Percentiles rank a stretch among this genome's conserved stretches.
Evolutionary conservation across 2,888 invertebrate genomes (phyloP).

Genomic region (Agrilus mali): DNA sequence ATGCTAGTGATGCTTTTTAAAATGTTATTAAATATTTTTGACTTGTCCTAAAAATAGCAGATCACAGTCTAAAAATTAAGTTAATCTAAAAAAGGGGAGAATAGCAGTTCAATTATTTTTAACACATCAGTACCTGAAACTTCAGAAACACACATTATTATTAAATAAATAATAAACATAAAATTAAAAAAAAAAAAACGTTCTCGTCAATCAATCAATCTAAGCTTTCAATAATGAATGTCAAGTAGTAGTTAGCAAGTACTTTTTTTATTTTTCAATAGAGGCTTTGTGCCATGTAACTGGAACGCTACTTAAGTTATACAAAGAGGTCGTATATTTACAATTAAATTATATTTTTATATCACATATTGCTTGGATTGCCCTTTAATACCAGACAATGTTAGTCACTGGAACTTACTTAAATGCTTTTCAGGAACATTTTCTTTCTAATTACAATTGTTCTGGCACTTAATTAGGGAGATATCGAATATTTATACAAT

Average conservation of each 20-base stretch:
- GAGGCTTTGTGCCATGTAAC: conserved; percentile 4
- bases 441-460: conserved; percentile 24
- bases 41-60: background rate
- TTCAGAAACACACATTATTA: conserved; percentile 7
- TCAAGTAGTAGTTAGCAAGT: too few species aligned
- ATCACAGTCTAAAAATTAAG: conserved; percentile 2
- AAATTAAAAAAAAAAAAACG: too few species aligned
- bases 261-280: conserved; percentile 11
- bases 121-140: conserved; percentile 2
- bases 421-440: conserved; percentile 41
- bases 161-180: conserved; percentile 9
- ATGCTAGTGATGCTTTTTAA: conserved; percentile 4
- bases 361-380: conserved; percentile 30
- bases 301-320: conserved; percentile 16
- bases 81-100: conserved; percentile 7
- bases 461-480: conserved; percentile 36
- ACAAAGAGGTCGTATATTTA: conserved; percentile 15
- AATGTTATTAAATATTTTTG: conserved; percentile 7
- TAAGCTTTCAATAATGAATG: background rate
- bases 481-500: conserved; percentile 29
- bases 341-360: conserved; percentile 23
- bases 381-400: conserved; percentile 34
- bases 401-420: conserved; percentile 23
- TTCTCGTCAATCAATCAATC: too few species aligned
- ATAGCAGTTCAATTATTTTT: background rate